These are phyloP conservation scores for Thermophis baileyi DNA, from an alignment of 2,113 vertebrate species.

Conservation along the genomic window DNA sequence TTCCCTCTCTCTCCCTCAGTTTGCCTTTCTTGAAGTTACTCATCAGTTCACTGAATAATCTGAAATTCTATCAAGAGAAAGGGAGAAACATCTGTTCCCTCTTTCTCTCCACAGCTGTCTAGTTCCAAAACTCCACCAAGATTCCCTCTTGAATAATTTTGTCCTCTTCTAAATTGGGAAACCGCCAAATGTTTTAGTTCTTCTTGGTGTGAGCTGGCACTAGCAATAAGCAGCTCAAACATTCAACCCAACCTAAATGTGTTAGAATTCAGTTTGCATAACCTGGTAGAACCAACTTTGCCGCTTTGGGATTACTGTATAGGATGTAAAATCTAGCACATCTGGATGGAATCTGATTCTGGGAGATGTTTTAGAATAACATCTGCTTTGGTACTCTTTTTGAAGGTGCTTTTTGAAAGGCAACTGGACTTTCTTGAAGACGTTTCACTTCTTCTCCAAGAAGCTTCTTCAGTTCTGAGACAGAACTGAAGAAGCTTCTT, in stretches of 20 bases:
- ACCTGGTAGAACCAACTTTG: background rate
- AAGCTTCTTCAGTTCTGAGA: background rate
- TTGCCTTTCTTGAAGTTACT: background rate
- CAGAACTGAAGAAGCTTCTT: background rate
- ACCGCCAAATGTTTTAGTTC: background rate
- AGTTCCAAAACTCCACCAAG: background rate
- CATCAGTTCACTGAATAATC: background rate
- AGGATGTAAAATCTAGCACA: background rate
- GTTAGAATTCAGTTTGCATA: background rate
- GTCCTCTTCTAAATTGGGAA: background rate
- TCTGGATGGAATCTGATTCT: background rate
- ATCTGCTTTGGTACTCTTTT: background rate
- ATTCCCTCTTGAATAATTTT: background rate
- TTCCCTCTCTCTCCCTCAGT: background rate
- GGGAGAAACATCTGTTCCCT: background rate
- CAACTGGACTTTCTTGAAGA: background rate
- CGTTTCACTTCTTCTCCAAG: background rate
- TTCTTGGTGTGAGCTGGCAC: background rate
- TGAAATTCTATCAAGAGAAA: background rate
- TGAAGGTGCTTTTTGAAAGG: background rate
- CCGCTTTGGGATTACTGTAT: background rate
- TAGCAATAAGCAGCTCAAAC: background rate
- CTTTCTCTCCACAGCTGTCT: background rate
- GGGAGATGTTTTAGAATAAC: background rate
- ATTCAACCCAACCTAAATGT: background rate